Evolutionary conservation across 1,140 invertebrate genomes (phyloP).

Genomic region (Drosophila kohkoa): DNA sequence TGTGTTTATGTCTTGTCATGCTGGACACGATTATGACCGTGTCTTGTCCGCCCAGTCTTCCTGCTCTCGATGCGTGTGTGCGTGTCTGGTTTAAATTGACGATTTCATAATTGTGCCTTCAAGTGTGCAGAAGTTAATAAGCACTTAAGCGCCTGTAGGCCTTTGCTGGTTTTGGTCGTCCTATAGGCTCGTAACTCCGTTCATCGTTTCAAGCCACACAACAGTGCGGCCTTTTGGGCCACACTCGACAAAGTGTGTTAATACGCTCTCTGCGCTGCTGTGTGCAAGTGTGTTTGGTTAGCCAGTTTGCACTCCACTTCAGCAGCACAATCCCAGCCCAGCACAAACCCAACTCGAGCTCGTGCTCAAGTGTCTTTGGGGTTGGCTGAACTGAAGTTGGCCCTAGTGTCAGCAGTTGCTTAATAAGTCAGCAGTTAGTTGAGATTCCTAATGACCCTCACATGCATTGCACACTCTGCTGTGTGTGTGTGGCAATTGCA

Average conservation of each 20-base stretch:
- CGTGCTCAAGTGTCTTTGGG: constrained; percentile 64
- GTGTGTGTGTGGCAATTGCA: neutral
- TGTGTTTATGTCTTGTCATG: constrained; percentile 32
- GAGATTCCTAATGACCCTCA: constrained; percentile 20
- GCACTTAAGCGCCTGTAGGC: constrained; percentile 65
- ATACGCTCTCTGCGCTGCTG: constrained; percentile 9
- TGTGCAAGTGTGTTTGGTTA: constrained; percentile 2
- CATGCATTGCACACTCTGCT: neutral
- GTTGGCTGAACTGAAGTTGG: constrained; percentile 25
- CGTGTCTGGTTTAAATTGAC: constrained; percentile 77
- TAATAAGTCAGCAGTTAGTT: constrained; percentile 56
- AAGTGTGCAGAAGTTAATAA: constrained; percentile 79
- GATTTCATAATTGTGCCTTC: constrained; percentile 80
- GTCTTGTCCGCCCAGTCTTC: neutral
- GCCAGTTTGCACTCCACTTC: constrained; percentile 48
- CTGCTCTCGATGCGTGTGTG: constrained; percentile 18
- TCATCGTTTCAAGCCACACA: neutral
- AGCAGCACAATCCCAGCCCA: neutral
- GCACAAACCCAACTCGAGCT: constrained; percentile 11
- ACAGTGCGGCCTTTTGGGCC: constrained; percentile 21
- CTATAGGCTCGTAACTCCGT: constrained; percentile 6
- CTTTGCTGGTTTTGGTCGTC: neutral
- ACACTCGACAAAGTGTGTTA: constrained; percentile 24
- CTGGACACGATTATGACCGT: constrained; percentile 42
- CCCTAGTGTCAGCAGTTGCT: constrained; percentile 21